phyloP scores from a whole-genome alignment of 2,888 invertebrate species.

The Drosophila phalerata region DNA sequence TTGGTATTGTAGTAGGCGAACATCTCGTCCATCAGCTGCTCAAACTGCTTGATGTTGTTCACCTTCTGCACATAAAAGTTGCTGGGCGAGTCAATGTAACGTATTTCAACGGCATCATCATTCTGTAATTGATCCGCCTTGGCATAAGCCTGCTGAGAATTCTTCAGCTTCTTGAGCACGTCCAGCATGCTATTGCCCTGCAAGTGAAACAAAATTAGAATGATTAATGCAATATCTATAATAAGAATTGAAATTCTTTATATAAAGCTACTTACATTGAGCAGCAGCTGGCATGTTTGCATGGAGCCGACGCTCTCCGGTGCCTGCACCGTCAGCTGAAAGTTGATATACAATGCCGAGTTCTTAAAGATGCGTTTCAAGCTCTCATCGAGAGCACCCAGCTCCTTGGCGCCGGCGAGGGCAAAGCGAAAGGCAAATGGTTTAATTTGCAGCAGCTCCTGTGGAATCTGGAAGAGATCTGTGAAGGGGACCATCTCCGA shows the following conservation, averaged over 20 bases:
- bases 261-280: conserved; percentile 49
- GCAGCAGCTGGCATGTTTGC: conserved; percentile 89
- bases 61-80: conserved; percentile 91
- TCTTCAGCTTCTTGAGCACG: conserved; percentile 78
- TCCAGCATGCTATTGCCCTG: conserved; percentile 80
- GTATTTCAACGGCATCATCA: conserved; percentile 83
- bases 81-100: conserved; percentile 87
- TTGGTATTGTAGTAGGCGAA: conserved; percentile 87
- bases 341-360: conserved; percentile 88
- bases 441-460: conserved; percentile 89
- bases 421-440: conserved; percentile 92
- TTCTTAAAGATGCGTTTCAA: conserved; percentile 91
- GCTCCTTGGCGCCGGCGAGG: conserved; percentile 89
- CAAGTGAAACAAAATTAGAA: not conserved
- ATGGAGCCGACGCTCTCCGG: conserved; percentile 90
- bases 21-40: conserved; percentile 89
- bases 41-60: conserved; percentile 87
- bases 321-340: conserved; percentile 89
- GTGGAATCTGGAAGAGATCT: conserved; percentile 91
- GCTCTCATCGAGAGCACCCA: conserved; percentile 87
- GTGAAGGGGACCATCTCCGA: conserved; percentile 90
- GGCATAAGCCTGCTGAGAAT: conserved; percentile 79
- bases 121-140: conserved; percentile 76
- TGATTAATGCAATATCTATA: not conserved
- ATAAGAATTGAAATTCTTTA: not conserved